These are phyloP conservation scores for Corythornis leucogaster DNA, from an alignment of 2,797 vertebrate species.

Conservation along the genomic window DNA sequence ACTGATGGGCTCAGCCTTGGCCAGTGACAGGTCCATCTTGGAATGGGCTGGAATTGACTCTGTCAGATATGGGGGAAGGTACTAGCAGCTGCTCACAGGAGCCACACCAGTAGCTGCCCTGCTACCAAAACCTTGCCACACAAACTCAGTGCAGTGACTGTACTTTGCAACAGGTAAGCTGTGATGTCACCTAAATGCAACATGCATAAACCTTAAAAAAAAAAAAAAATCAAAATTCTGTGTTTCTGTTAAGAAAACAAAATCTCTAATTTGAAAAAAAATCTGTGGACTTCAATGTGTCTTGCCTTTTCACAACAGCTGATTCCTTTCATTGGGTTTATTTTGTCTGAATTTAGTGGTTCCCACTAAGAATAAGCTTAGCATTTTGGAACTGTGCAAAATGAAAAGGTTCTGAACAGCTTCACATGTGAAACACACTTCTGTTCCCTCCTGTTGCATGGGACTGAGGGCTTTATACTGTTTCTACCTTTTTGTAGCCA, in stretches of 20 bases:
- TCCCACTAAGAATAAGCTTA: not conserved
- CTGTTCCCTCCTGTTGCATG: not conserved
- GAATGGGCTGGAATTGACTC: not conserved
- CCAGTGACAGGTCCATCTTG: rapidly evolving
- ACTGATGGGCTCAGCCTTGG: not conserved
- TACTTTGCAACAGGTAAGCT: not conserved
- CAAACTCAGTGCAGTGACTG: not conserved
- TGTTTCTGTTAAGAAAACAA: not conserved
- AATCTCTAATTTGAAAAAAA: not conserved
- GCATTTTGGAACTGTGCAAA: not conserved
- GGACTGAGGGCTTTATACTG: not conserved
- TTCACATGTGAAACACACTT: not conserved
- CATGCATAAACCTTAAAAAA: not conserved
- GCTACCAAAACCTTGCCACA: not conserved
- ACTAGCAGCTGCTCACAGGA: not conserved
- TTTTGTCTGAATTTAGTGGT: not conserved
- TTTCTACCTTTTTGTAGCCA: not conserved
- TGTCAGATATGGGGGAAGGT: not conserved
- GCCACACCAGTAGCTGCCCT: not conserved
- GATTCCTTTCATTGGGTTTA: not conserved
- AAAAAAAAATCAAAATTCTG: not conserved
- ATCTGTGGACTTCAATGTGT: not conserved
- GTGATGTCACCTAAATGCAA: not conserved
- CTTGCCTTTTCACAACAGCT: not conserved
- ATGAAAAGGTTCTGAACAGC: not conserved